Evolutionary conservation across 2,888 invertebrate species (phyloP).

Genomic region (Brenthis ino): DNA sequence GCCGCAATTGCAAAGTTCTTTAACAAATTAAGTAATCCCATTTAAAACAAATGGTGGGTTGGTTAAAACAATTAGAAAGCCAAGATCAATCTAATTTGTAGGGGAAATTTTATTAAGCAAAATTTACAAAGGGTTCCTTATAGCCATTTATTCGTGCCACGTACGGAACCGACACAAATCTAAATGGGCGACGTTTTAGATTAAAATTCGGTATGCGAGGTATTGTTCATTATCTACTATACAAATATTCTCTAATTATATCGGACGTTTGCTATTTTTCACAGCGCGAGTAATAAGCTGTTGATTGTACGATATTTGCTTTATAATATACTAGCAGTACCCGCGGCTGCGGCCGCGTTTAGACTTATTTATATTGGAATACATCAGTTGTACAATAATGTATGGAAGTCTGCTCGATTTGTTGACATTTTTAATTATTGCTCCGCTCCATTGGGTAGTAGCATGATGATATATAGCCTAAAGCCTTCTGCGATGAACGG

Average conservation of each 20-base stretch:
- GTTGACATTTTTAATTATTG: too few relatives aligned
- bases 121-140: slow-evolving; percentile 31
- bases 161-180: slow-evolving; percentile 59
- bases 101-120: slow-evolving; percentile 33
- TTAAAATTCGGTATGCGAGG: slow-evolving; percentile 73
- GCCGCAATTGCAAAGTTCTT: slow-evolving; percentile 18
- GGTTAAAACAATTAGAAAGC: slow-evolving; percentile 31
- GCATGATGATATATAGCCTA: too few relatives aligned
- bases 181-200: slow-evolving; percentile 59
- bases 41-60: slow-evolving; percentile 23
- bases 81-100: slow-evolving; percentile 38
- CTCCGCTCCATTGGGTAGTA: too few relatives aligned
- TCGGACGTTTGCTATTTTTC: slow-evolving; percentile 46
- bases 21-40: slow-evolving; percentile 27
- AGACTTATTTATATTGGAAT: too few relatives aligned
- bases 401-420: too few relatives aligned
- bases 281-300: slow-evolving; percentile 25
- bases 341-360: too few relatives aligned
- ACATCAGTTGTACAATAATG: too few relatives aligned
- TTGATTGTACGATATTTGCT: neutral
- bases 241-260: slow-evolving; percentile 73
- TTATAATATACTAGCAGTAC: neutral
- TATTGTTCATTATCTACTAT: slow-evolving; percentile 70
- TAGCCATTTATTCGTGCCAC: slow-evolving; percentile 42
- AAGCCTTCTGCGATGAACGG: too few relatives aligned